Base-by-base conservation (phyloP, 2,113 vertebrate species). In the Gnathonemus echidnorhynchus region DNA sequence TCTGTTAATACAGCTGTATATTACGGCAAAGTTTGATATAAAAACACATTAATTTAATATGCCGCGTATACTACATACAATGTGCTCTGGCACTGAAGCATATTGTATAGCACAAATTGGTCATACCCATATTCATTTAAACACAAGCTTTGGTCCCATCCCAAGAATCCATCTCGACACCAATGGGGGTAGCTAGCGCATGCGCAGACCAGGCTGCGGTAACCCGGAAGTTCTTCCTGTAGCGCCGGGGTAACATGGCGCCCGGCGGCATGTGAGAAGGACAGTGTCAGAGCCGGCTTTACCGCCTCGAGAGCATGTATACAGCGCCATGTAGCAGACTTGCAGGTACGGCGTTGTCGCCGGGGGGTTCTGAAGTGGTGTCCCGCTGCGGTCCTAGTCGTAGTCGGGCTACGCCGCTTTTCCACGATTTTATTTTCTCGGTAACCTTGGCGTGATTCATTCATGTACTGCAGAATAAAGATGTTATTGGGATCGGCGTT, bases 231-330 rank as follows among this genome's bases (percentile, higher is more conserved):
- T 90, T 35, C 0, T 94, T 90, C 6, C 15, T 1, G 21, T 84
- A 83, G 52, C n/a, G 62, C 39, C 91, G 92, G 94, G 94, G 95
- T 90, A 94, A 91, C 90, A 96, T 96, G 96, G 96, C 94, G 90
- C 85, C 94, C 39, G 13, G 45, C 95, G 90, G 93, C 45, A 86
- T 92, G 93, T 96, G 92, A 96, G 95, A 87, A 94, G 92, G 93
- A 94, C 93, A 87, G 48, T 39, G 58, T 86, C 0, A 74, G 27
- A 89, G 74, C 92, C 91, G 93, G 91, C 89, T 93, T 91, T 58
- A 80, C 91, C 92, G 91, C 27, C 24, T 17, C 24, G 88, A 89
- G 58, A 95, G 91, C 92, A 96, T 96, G 96, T 96, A 91, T 92
- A 96, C 95, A 93, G 90, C 95, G 2, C 91, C 95, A 92, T 96